These are phyloP conservation scores for Acanthurus lineatus DNA, from an alignment of 2,797 vertebrate genomes.

Conservation along the genomic window DNA sequence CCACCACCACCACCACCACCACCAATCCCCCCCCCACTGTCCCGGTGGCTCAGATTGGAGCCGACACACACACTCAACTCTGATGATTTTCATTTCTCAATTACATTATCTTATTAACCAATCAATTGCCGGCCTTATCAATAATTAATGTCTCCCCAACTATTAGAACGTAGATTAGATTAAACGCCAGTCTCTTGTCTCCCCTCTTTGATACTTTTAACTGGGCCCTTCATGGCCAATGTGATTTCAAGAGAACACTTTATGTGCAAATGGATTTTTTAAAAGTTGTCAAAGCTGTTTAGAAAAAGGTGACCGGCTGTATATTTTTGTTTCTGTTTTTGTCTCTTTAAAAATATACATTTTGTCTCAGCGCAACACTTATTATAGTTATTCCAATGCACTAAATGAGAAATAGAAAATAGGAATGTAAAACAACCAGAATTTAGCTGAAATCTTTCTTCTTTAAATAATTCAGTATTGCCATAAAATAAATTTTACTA, in stretches of 20 bases:
- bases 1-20: not conserved
- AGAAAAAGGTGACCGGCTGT: not conserved
- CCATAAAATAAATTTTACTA: slow-evolving; percentile 1
- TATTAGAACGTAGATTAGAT: slow-evolving; percentile 87
- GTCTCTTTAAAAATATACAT: slow-evolving; percentile 4
- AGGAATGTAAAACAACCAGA: slow-evolving; percentile 10
- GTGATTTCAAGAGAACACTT: slow-evolving; percentile 48
- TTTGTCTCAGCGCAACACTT: not conserved
- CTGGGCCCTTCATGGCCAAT: slow-evolving; percentile 59
- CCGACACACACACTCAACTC: slow-evolving; percentile 76
- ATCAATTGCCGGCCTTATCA: slow-evolving; percentile 88
- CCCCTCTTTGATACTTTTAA: slow-evolving; percentile 82
- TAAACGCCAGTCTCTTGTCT: slow-evolving; percentile 82
- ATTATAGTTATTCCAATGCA: not conserved
- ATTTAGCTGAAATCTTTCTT: slow-evolving; percentile 4
- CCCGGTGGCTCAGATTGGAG: slow-evolving; percentile 69
- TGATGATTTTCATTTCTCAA: slow-evolving; percentile 90
- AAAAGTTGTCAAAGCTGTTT: slow-evolving; percentile 33
- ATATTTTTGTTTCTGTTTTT: not conserved
- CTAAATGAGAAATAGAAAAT: not conserved
- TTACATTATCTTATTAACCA: slow-evolving; percentile 91
- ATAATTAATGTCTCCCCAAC: slow-evolving; percentile 88
- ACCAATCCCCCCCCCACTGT: slow-evolving; percentile 8
- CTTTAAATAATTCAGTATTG: not conserved
- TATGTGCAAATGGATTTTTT: slow-evolving; percentile 46